Percentiles rank a stretch among this genome's conserved stretches.
These are phyloP conservation scores for Oryzias melastigma DNA, from an alignment of 2,113 vertebrate genomes.

Conservation along the genomic window DNA sequence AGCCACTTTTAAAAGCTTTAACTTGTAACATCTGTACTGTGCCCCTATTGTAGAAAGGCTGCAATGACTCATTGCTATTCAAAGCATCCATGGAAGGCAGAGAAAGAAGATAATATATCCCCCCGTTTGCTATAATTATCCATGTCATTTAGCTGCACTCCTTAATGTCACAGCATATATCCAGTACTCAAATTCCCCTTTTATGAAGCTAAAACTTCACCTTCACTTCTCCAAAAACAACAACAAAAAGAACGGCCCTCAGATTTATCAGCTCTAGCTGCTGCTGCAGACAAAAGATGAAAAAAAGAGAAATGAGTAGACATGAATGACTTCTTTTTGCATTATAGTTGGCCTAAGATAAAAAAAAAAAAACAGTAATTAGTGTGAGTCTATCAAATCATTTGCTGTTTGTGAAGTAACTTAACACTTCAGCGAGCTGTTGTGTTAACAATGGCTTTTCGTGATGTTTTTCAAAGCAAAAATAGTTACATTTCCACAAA, in stretches of 20 bases:
- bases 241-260: neutral
- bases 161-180: slow-evolving; percentile 16
- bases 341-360: slow-evolving; percentile 16
- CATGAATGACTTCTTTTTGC: slow-evolving; percentile 24
- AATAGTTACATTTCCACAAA: neutral
- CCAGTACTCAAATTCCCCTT: slow-evolving; percentile 8
- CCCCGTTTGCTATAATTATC: slow-evolving; percentile 44
- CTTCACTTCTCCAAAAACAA: slow-evolving; percentile 8
- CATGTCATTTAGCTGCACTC: slow-evolving; percentile 20
- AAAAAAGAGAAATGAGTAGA: slow-evolving; percentile 5
- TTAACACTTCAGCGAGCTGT: slow-evolving; percentile 9
- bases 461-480: neutral
- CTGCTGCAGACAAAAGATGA: slow-evolving; percentile 22
- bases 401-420: slow-evolving; percentile 29
- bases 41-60: slow-evolving; percentile 41
- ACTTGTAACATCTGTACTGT: slow-evolving; percentile 45
- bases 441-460: slow-evolving; percentile 6
- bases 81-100: slow-evolving; percentile 43
- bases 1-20: slow-evolving; percentile 56
- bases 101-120: slow-evolving; percentile 42
- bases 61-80: slow-evolving; percentile 59
- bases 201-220: slow-evolving; percentile 7
- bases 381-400: slow-evolving; percentile 29
- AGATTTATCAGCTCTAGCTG: neutral
- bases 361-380: slow-evolving; percentile 35